A percentile compares a stretch with the other conserved stretches of the same genome.
phyloP scores from a whole-genome alignment of 2,113 vertebrate species.

The Micronycteris hirsuta region DNA sequence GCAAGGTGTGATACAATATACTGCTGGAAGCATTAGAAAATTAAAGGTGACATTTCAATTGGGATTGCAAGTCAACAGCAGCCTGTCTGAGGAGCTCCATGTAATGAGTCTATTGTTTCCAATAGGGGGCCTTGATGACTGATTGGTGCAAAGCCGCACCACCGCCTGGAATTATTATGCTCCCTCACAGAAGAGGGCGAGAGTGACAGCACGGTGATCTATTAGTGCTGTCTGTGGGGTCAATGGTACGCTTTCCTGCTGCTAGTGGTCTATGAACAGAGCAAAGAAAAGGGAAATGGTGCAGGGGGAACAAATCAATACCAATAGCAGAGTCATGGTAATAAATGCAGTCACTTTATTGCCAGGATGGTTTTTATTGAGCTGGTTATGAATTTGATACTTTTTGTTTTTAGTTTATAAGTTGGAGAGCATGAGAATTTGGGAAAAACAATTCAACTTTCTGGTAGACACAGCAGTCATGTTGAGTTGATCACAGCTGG shows the following conservation, averaged over 20 bases:
- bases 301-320: background rate
- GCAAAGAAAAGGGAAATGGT: slow-evolving; percentile 34
- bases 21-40: slow-evolving; percentile 25
- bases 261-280: slow-evolving; percentile 52
- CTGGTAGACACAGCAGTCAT: background rate
- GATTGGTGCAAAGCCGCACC: background rate
- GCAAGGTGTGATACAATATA: background rate
- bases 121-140: background rate
- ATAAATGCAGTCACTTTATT: slow-evolving; percentile 51
- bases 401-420: slow-evolving; percentile 28
- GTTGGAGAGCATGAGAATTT: background rate
- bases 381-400: slow-evolving; percentile 9
- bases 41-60: slow-evolving; percentile 57
- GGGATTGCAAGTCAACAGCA: slow-evolving; percentile 48
- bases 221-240: slow-evolving; percentile 44
- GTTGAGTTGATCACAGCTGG: background rate
- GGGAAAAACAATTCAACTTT: background rate
- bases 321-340: slow-evolving; percentile 46
- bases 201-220: slow-evolving; percentile 12
- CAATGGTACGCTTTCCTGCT: slow-evolving; percentile 54
- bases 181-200: background rate
- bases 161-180: background rate
- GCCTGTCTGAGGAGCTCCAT: background rate
- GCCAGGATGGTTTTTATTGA: slow-evolving; percentile 39
- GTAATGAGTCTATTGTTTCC: slow-evolving; percentile 32